Base-by-base conservation (phyloP, 1,140 invertebrate genomes). In the Tribolium castaneum region DNA sequence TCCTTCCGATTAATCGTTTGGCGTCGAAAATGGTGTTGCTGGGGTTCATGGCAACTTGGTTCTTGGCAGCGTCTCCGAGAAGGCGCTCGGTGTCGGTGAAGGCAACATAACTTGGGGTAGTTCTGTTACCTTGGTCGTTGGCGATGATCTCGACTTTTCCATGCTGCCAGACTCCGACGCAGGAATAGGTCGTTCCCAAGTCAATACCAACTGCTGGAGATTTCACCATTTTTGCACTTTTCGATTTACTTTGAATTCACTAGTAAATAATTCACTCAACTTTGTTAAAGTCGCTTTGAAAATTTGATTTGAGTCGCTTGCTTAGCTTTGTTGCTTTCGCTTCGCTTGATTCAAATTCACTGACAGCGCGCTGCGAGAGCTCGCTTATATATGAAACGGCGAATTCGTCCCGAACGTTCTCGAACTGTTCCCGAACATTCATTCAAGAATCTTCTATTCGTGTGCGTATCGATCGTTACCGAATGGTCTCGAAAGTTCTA, bases 21-120 rank as follows among this genome's bases (percentile, higher is more conserved):
- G 81, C 80, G 89, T 96, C 94, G 81, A 94, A 94, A 9, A 95
- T 91, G 1, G 94, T 96, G 84, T 96, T 96, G 79, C 88, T 88
- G 7, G 95, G 94, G 86, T 97, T 96, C 92, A 96, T 95, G 83
- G 94, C 93, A 80, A 95, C 93, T 88, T 95, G 94, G 86, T 98
- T 98, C 87, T 98, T 98, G 82, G 97, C 97, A 78, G 96, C 96
- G 90, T 98, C 97, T 62, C 97, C 97, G 87, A 98, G 97, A 79
- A 98, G 91, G 86, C 97, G 93, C 87, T 98, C 97, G 6, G 94
- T 96, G 84, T 98, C 97, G 52, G 95, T 98, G 90, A 98, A 98
- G 76, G 96, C 96, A 52, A 98, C 97, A 90, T 98, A 98, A 79
- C 94, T 96, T 71, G 97, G 97, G 70, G 97, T 99, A 39, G 97